Evolutionary conservation across 2,113 vertebrate genomes (phyloP), one percentile per base, ranked within the genome.

Genomic region (Python bivittatus): DNA sequence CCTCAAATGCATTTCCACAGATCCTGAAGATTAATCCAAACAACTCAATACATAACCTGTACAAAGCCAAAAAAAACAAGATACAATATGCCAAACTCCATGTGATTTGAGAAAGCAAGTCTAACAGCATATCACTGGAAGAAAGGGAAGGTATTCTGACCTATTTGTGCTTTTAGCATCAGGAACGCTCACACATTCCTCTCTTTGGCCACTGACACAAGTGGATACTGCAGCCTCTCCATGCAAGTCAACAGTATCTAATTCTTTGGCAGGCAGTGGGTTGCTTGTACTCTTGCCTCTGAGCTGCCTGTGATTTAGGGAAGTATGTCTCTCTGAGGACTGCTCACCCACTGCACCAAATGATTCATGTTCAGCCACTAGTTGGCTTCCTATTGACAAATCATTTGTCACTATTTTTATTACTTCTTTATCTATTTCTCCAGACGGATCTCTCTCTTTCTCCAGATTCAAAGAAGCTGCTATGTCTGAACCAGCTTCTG

Each of bases 211-310:
- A 79, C 27, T 1, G 87, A n/a, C 25, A 33, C 27, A 56, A 0
- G 2, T 57, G 12, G 17, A 11, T 6, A 68, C 0, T 0, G 87
- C 56, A 58, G 6, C 25, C 44, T 12, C 61, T 1, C 0, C 1
- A 1, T 0, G 7, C 2, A 17, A 88, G 9, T 20, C 6, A 27
- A 0, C 0, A 12, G 52, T 27, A 42, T 1, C 0, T 1, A 64
- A 4, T 25, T 17, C 1, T n/a, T 29, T 83, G 38, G 48, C 33
- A 53, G 56, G 1, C 1, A 20, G 61, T 3, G 6, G 1, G 52
- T 42, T 20, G 88, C 38, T 86, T 91, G 56, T 33, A 53, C 13
- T 15, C 7, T 58, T 27, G 57, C 23, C n/a, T 68, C 20, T 53
- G 68, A 25, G 83, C 61, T 52, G 89, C 4, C 64, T 68, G 92